Conservation (phyloP, 1,140 invertebrate species). For the Panagrolaimus sp. region DNA sequence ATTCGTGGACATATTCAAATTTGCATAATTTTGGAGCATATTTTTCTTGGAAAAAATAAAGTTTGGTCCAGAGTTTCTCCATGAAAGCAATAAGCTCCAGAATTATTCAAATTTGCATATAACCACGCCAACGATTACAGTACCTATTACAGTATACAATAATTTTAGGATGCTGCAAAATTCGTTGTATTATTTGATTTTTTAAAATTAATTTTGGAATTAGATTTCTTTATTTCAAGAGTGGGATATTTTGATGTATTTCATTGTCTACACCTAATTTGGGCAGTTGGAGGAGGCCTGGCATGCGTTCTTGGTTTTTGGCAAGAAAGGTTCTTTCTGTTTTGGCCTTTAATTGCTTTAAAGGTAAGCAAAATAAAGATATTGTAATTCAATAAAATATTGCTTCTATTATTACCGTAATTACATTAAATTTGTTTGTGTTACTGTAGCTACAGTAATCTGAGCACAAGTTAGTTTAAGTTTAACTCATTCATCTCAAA, state of each 20-base stretch:
- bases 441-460: no score
- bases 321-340: constrained; percentile 3
- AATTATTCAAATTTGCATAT: no score
- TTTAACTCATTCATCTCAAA: no score
- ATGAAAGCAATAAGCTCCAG: no score
- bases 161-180: constrained; percentile 1
- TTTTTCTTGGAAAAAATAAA: no score
- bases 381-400: neutral
- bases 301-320: neutral
- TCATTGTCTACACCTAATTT: neutral
- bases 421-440: neutral
- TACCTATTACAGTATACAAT: neutral
- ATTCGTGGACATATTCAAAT: no score
- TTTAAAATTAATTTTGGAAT: constrained; percentile 3
- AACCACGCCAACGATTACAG: neutral
- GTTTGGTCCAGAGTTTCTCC: no score
- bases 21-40: no score
- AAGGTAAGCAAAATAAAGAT: neutral
- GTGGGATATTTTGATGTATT: constrained; percentile 6
- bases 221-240: neutral
- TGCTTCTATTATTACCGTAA: neutral
- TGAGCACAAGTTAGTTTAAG: no score
- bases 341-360: constrained; percentile 5
- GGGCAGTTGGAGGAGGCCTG: neutral
- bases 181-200: neutral